phyloP scores from a whole-genome alignment of 2,113 vertebrate genomes.

The Dendrocopos noguchii region DNA sequence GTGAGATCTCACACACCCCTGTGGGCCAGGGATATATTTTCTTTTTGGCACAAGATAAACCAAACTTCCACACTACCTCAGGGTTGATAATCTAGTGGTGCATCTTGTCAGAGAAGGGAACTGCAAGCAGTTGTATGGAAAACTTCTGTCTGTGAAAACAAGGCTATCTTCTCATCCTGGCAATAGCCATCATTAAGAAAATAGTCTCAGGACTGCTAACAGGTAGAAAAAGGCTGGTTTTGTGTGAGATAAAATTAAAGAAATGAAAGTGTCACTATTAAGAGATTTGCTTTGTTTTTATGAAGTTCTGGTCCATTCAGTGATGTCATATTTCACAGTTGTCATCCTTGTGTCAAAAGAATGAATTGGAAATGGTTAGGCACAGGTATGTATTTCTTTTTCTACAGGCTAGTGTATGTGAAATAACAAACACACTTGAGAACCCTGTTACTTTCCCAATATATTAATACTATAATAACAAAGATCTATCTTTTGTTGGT shows the following conservation, averaged over 20 bases:
- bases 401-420: neutral
- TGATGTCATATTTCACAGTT: neutral
- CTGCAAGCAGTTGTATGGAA: neutral
- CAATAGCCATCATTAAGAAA: neutral
- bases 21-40: neutral
- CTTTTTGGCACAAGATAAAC: neutral
- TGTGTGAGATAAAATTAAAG: neutral
- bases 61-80: neutral
- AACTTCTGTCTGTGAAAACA: conserved; percentile 3
- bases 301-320: neutral
- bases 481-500: conserved; percentile 16
- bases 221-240: neutral
- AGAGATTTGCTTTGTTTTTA: neutral
- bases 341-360: neutral
- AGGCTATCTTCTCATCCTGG: neutral
- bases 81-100: accelerated
- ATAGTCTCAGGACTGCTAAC: neutral
- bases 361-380: neutral
- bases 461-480: neutral
- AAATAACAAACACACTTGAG: neutral
- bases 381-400: neutral
- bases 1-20: neutral
- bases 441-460: neutral
- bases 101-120: neutral
- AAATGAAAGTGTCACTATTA: neutral